phyloP scores from a whole-genome alignment of 2,797 vertebrate genomes.

The Phoeniculus purpureus region DNA sequence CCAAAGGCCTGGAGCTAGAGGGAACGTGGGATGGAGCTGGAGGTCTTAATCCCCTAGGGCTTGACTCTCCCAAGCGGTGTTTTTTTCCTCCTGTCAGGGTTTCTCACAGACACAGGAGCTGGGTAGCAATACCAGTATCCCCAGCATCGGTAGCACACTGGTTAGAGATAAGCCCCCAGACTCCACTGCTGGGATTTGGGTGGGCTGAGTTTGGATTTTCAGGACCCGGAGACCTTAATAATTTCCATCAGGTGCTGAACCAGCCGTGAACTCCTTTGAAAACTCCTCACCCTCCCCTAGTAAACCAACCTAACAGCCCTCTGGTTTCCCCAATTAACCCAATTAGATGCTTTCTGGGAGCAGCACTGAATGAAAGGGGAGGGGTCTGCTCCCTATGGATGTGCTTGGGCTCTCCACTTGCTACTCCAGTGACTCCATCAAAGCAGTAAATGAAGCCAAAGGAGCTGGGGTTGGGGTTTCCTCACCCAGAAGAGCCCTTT shows the following conservation, averaged over 20 bases:
- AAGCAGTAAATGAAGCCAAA: not conserved
- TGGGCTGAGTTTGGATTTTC: not conserved
- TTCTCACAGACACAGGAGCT: not conserved
- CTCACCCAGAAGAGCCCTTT: not conserved
- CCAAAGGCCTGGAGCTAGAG: not conserved
- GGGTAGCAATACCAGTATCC: not conserved
- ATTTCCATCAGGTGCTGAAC: not conserved
- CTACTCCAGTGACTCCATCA: accelerated
- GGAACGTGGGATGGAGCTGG: accelerated
- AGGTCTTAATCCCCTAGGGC: not conserved
- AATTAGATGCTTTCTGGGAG: not conserved
- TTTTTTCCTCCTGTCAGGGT: not conserved
- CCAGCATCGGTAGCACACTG: not conserved
- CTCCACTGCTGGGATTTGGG: not conserved
- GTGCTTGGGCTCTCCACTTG: not conserved
- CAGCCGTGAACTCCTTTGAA: not conserved
- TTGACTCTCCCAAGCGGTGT: not conserved
- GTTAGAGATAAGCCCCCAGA: accelerated
- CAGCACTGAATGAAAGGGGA: accelerated
- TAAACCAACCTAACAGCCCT: not conserved
- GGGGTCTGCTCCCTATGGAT: not conserved
- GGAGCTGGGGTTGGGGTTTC: not conserved
- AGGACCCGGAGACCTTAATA: not conserved
- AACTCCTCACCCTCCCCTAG: not conserved
- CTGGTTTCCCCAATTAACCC: not conserved